Evolutionary conservation across 64 coral and sea anemone species (phyloP), one percentile per base, ranked within the genome.

Genomic region (Trachythela sp.): DNA sequence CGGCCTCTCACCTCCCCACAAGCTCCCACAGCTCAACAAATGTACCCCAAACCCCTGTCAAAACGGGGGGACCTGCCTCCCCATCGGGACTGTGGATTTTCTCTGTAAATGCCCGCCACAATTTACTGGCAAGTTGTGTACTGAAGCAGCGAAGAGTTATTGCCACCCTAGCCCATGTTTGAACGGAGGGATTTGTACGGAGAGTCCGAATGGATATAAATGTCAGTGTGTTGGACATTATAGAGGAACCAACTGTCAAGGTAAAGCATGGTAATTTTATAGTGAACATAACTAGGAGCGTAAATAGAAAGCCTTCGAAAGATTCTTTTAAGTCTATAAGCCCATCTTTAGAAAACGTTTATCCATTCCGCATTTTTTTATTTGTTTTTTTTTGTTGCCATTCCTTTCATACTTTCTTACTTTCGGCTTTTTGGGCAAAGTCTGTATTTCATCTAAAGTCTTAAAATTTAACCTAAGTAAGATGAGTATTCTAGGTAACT

Each of bases 151-250:
- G 27, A 80, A 80, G 18, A 80, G 75, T 37, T 80, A 29, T 36
- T 99, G 96, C 29, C 92, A 92, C 36, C 96, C 96, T 20, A 87
- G 94, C 49, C 96, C 96, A 1, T 99, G 96, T 52, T 54, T 88
- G 13, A 92, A 99, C 60, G 89, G 83, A 2, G 96, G 89, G 9
- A 38, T 89, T 15, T 99, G 96, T 68, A 71, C 85, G 7, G 93
- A 99, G 48, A 91, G 90, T 13, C 89, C 87, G 51, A 94, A 88
- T 24, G 96, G 96, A 0, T 94, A 95, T 29, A 87, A 88, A 8
- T 99, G 96, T 36, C 94, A 99, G 84, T 99, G 96, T 71, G 83
- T 94, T 4, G 83, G 90, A 20, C 93, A 94, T 18, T 99, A 84
- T 54, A 99, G 94, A 85, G 96, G 96, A 83, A 83, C 91, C 0